Evolutionary conservation across 2,888 invertebrate species (phyloP), one percentile per base, ranked within the genome.

Genomic region (Eubasilissa splendida): DNA sequence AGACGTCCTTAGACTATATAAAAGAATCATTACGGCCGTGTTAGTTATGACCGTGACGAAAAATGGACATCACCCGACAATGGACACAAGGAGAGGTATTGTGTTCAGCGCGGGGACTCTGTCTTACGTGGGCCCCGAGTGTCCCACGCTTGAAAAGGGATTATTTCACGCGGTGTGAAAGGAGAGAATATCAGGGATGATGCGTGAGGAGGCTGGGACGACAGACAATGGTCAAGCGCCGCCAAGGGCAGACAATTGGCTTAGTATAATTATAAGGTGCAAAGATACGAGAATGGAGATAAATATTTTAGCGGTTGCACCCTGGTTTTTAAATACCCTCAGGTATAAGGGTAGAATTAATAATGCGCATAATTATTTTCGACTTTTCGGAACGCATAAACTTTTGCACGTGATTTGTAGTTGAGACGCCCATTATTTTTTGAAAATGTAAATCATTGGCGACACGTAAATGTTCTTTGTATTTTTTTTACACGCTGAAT

Each of bases 211-310:
- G 33, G 78, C 71, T 63, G 73, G 52, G 52, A 50, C 4, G 33
- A 73, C 9, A 73, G 31, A 73, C 42, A 56, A 4, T 56, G 71
- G 71, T 56, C 65, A 58, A 22, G 9, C 56, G 8, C 12, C 11
- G 8, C 11, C 71, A 33, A 42, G 7, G 58, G 71, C 71, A 65
- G 52, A 77, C 76, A 77, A 76, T 79, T 53, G 73, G 65, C 42
- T 76, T 56, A 60, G 42, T 42, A 83, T 83, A 80, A 83, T 83
- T 83, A 80, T 58, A 78, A 77, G 81, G 81, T 81, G 81, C 76
- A 80, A 81, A 79, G 80, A 56, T 56, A 54, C 54, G 60, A 71
- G 75, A 73, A 54, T 52, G 56, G n/a, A 83, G 81, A 83, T 83
- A 79, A 74, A 79, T 66, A 63, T 76, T 63, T 63, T 54, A 65